phyloP scores from a whole-genome alignment of 2,797 vertebrate species.

The Petrocephalus sullivani region DNA sequence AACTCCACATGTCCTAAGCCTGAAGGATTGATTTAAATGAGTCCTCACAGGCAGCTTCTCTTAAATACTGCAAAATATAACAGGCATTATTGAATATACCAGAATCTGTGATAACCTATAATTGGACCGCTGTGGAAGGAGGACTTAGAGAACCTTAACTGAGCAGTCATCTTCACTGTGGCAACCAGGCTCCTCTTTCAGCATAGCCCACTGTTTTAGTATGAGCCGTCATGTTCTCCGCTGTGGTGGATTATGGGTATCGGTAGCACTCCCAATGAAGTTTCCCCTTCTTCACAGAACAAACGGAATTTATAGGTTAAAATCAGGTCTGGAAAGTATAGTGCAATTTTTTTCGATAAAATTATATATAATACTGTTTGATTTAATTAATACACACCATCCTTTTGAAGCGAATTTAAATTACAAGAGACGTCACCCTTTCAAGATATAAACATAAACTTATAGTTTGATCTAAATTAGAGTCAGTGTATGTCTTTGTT shows the following conservation, averaged over 20 bases:
- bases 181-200: neutral
- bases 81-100: neutral
- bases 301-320: neutral
- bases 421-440: neutral
- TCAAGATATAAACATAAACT: neutral
- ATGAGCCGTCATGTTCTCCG: neutral
- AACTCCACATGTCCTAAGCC: constrained; percentile 37
- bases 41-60: neutral
- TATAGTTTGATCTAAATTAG: neutral
- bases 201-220: neutral
- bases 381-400: neutral
- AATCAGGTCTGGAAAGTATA: neutral
- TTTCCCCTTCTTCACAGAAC: neutral
- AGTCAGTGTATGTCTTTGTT: neutral
- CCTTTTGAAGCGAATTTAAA: neutral
- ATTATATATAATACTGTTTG: neutral
- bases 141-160: neutral
- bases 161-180: neutral
- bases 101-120: neutral
- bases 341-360: neutral
- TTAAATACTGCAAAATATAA: neutral
- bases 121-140: neutral
- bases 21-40: constrained; percentile 27
- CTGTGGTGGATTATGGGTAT: neutral
- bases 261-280: neutral